phyloP scores from a whole-genome alignment of 2,797 vertebrate species.

The Pristis pectinata region DNA sequence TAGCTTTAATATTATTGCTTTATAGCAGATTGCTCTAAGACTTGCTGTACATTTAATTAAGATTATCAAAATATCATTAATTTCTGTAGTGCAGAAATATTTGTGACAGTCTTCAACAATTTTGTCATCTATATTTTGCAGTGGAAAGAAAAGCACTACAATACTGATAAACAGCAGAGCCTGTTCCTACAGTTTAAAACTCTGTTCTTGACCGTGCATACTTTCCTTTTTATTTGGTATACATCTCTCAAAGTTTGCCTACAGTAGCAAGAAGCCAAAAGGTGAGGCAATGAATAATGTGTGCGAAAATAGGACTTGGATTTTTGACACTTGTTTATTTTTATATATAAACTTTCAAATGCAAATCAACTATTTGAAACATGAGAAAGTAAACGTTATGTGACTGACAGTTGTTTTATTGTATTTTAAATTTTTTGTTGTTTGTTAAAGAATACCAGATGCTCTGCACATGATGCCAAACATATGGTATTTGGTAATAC shows the following conservation, averaged over 20 bases:
- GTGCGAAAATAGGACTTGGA: slow-evolving; percentile 44
- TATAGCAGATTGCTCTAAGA: neutral
- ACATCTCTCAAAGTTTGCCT: slow-evolving; percentile 27
- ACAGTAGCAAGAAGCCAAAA: slow-evolving; percentile 41
- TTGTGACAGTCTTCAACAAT: neutral
- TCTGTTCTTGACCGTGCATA: slow-evolving; percentile 6
- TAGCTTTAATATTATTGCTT: neutral
- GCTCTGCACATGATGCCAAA: slow-evolving; percentile 57
- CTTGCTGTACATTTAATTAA: neutral
- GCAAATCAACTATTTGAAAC: slow-evolving; percentile 48
- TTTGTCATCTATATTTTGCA: neutral
- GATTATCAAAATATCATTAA: neutral
- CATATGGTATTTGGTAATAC: slow-evolving; percentile 62
- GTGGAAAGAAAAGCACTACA: neutral
- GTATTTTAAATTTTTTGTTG: slow-evolving; percentile 60
- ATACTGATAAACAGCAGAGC: too few relatives aligned
- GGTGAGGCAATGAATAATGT: slow-evolving; percentile 41
- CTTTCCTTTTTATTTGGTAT: slow-evolving; percentile 8
- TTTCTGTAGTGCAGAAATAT: neutral
- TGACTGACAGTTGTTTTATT: slow-evolving; percentile 60
- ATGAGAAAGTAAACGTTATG: slow-evolving; percentile 49
- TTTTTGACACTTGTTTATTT: slow-evolving; percentile 50
- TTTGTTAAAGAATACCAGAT: slow-evolving; percentile 63
- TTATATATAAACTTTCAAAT: slow-evolving; percentile 45
- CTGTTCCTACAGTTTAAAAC: neutral